phyloP scores from a whole-genome alignment of 1,140 invertebrate species.

The Euwallacea fornicatus region DNA sequence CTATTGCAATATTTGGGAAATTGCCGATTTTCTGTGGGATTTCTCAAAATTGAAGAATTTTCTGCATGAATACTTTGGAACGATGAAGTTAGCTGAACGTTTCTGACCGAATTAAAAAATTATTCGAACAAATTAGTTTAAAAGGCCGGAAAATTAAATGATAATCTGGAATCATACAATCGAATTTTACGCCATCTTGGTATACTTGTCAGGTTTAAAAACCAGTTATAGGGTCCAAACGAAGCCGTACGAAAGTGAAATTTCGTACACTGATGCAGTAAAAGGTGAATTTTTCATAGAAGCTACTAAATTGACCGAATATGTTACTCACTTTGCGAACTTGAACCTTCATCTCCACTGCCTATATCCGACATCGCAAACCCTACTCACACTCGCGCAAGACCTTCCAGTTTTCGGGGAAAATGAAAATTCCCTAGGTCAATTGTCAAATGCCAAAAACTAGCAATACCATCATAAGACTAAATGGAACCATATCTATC shows the following conservation, averaged over 20 bases:
- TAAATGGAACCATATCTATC: too few species aligned
- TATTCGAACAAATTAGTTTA: slow-evolving; percentile 39
- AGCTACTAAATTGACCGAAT: slow-evolving; percentile 4
- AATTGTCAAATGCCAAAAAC: slow-evolving; percentile 33
- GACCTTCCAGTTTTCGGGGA: slow-evolving; percentile 51
- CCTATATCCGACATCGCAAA: slow-evolving; percentile 71
- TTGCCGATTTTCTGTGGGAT: slow-evolving; percentile 41
- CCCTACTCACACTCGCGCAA: slow-evolving; percentile 55
- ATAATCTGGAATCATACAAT: slow-evolving; percentile 43
- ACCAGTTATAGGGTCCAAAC: slow-evolving; percentile 26
- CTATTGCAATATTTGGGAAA: slow-evolving; percentile 51
- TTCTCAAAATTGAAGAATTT: too few species aligned
- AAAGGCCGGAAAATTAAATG: slow-evolving; percentile 47
- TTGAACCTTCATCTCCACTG: slow-evolving; percentile 70
- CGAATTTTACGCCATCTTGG: slow-evolving; percentile 54
- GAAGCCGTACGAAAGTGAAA: slow-evolving; percentile 10
- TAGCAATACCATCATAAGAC: slow-evolving; percentile 23
- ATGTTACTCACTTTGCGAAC: slow-evolving; percentile 67
- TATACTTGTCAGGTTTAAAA: slow-evolving; percentile 56
- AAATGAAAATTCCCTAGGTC: slow-evolving; percentile 48
- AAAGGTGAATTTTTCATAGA: slow-evolving; percentile 4
- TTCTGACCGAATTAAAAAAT: not conserved
- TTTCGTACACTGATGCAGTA: slow-evolving; percentile 17
- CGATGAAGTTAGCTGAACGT: too few species aligned
- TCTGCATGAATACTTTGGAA: not conserved